Percentiles rank a stretch among this genome's conserved stretches.
Conservation (phyloP, 1,140 invertebrate genomes). For the Drosophila busckii region DNA sequence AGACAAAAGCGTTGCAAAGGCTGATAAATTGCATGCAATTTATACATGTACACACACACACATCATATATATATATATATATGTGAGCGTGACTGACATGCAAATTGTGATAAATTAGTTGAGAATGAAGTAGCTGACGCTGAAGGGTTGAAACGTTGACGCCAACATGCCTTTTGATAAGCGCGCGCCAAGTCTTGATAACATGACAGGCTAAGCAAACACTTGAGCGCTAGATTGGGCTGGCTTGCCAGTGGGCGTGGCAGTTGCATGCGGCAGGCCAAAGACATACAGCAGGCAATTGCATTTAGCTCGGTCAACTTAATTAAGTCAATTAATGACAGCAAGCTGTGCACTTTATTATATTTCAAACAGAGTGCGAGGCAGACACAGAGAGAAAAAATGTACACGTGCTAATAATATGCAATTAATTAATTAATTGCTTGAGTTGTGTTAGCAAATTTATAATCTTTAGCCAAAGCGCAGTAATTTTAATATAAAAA, state of each 20-base stretch:
- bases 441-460: no score
- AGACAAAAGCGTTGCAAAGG: conserved; percentile 35
- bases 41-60: conserved; percentile 41
- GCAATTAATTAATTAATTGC: no score
- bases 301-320: conserved; percentile 48
- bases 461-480: no score
- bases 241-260: conserved; percentile 15
- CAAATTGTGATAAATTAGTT: conserved; percentile 56
- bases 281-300: background rate
- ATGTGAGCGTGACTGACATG: conserved; percentile 62
- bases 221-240: background rate
- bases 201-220: background rate
- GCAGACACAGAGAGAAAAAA: no score
- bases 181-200: conserved; percentile 1
- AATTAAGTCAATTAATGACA: conserved; percentile 60
- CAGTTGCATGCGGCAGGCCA: background rate
- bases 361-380: no score
- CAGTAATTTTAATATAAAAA: no score
- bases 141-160: conserved; percentile 5
- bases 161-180: conserved; percentile 20
- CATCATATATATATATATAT: conserved; percentile 44
- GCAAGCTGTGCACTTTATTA: conserved; percentile 33
- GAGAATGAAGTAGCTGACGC: background rate
- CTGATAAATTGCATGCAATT: conserved; percentile 73
- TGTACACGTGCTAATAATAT: no score